Evolutionary conservation across 2,888 invertebrate species (phyloP).

Genomic region (Agrotis clavis): DNA sequence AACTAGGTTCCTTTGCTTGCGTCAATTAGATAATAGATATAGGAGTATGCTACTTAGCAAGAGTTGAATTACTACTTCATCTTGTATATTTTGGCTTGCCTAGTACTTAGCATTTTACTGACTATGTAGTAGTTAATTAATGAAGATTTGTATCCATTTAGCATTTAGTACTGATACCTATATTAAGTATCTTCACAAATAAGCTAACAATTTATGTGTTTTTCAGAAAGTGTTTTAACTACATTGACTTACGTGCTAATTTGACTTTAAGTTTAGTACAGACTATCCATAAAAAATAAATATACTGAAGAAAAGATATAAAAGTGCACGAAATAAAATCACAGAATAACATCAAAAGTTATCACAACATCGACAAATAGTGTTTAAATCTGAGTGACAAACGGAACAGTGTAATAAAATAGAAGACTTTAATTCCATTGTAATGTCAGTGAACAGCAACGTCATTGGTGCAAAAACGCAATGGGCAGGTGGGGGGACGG

Average conservation of each 20-base stretch:
- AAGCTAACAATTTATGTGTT: constrained; percentile 25
- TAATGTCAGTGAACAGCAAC: constrained; percentile 82
- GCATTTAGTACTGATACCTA: neutral
- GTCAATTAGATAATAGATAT: constrained; percentile 24
- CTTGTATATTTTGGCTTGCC: neutral
- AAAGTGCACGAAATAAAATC: constrained; percentile 30
- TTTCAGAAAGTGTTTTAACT: constrained; percentile 45
- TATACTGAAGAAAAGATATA: neutral
- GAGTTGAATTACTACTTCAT: neutral
- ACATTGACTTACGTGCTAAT: constrained; percentile 3
- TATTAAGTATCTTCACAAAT: neutral
- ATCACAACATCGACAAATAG: constrained; percentile 14
- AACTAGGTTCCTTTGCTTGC: constrained; percentile 30
- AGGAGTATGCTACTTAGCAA: constrained; percentile 9
- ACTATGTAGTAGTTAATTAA: neutral
- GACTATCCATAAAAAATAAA: constrained; percentile 3
- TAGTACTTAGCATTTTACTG: constrained; percentile 2
- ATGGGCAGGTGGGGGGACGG: constrained; percentile 84
- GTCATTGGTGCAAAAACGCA: constrained; percentile 83
- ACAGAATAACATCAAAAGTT: constrained; percentile 12
- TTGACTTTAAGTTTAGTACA: constrained; percentile 22
- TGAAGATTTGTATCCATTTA: constrained; percentile 24
- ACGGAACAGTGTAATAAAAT: constrained; percentile 61
- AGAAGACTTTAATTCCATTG: constrained; percentile 67
- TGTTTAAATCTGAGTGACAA: constrained; percentile 50